Base-by-base conservation (phyloP, 2,797 vertebrate species). In the Sebastes paucispinis region DNA sequence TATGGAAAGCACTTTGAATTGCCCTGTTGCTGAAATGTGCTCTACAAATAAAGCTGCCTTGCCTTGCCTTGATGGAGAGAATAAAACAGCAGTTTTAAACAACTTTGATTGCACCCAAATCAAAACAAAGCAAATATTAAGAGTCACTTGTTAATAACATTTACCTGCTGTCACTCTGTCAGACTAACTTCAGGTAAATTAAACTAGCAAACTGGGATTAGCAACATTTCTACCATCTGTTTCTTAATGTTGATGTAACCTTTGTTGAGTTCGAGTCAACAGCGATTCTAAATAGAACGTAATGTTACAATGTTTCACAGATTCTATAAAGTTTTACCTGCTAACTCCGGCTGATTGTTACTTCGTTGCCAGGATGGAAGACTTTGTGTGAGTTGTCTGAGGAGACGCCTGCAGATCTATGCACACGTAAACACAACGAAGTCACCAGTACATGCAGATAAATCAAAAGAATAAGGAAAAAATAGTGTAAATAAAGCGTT, bases 301-400 rank as follows among this genome's bases (percentile, higher is more conserved):
- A 6, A 14, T 6, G 6, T 52, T 6, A 8, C 3, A 81, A 78
- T 84, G 57, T 91, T 85, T 85, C 0, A 16, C 32, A 50, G 4
- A 32, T 43, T 66, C 1, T 32, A 58, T 3, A 66, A 91, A 88
- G 79, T 93, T 92, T 92, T 93, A 95, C 93, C 94, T 94, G 86
- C 79, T 84, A 16, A 87, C 72, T 88, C 54, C 69, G 76, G 80
- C 39, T 83, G 83, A 39, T 55, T 74, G 69, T 32, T 62, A 78
- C 68, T 85, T 62, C 16, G 65, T 82, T 91, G 91, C 82, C 91
- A 93, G 90, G 92, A 87, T 89, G 93, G 88, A 88, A 84, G 70
- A 83, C 57, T 18, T 1, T 18, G 55, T 57, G 13, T 2, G 69
- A 75, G 69, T 24, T 9, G 59, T 20, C 83, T 24, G 27, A 43